Evolutionary conservation across 2,113 vertebrate species (phyloP).

Genomic region (Myotis lucifugus): DNA sequence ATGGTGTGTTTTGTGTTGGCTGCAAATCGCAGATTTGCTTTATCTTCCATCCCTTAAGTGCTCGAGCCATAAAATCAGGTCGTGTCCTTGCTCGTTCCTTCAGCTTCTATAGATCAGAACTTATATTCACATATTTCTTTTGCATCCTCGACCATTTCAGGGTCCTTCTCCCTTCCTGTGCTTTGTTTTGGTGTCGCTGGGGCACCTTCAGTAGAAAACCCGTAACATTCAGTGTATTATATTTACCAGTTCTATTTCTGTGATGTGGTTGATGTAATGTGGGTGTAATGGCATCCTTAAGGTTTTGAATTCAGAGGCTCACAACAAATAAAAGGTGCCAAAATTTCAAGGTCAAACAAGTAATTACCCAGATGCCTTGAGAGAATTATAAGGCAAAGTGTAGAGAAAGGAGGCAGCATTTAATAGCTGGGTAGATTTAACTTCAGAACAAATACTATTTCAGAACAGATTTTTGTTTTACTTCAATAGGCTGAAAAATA

Average conservation of each 20-base stretch:
- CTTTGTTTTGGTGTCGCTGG: neutral
- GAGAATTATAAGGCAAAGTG: neutral
- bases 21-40: conserved; percentile 49
- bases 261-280: neutral
- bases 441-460: conserved; percentile 53
- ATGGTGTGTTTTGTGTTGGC: neutral
- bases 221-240: neutral
- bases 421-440: conserved; percentile 12
- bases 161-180: neutral
- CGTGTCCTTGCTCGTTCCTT: conserved; percentile 42
- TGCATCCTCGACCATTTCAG: conserved; percentile 54
- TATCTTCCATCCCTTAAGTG: conserved; percentile 12
- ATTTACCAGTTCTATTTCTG: conserved; percentile 28
- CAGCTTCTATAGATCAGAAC: conserved; percentile 41
- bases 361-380: conserved; percentile 27
- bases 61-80: conserved; percentile 14
- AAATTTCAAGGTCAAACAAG: conserved; percentile 62
- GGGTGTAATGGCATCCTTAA: neutral
- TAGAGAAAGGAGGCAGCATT: neutral
- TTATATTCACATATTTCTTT: conserved; percentile 48
- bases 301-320: conserved; percentile 22
- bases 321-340: conserved; percentile 56
- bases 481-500: conserved; percentile 5
- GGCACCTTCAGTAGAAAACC: neutral
- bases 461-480: neutral